A percentile compares a stretch with the other conserved stretches of the same genome.
Conservation (phyloP, 1,140 invertebrate genomes). For the Dicyema japonicum region DNA sequence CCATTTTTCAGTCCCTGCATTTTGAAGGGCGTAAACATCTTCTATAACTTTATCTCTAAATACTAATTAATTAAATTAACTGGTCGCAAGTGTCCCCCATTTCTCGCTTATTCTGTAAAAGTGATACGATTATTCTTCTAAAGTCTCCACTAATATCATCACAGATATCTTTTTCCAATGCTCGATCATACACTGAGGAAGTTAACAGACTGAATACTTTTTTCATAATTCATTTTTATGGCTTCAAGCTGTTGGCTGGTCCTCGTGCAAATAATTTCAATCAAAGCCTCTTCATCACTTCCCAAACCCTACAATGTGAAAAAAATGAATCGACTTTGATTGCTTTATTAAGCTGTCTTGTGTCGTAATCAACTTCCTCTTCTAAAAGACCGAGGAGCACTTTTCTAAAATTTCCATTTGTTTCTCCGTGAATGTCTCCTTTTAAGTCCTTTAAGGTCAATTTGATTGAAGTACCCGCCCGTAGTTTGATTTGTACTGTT, state of each 20-base stretch:
- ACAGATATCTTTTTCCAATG: slow-evolving; percentile 16
- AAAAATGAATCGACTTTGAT: too few species aligned
- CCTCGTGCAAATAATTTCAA: slow-evolving; percentile 23
- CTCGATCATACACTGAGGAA: slow-evolving; percentile 12
- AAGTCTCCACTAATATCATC: slow-evolving; percentile 20
- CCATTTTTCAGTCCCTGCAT: slow-evolving; percentile 21
- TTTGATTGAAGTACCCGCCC: too few species aligned
- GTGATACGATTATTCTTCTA: slow-evolving; percentile 14
- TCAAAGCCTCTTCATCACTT: slow-evolving; percentile 22
- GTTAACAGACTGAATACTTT: slow-evolving; percentile 9
- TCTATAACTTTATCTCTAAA: slow-evolving; percentile 3
- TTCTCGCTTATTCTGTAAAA: slow-evolving; percentile 8
- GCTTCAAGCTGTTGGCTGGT: slow-evolving; percentile 20
- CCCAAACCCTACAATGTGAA: slow-evolving; percentile 23
- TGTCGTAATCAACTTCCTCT: slow-evolving; percentile 19
- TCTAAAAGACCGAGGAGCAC: too few species aligned
- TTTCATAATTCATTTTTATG: slow-evolving; percentile 16
- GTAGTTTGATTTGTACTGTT: slow-evolving; percentile 60
- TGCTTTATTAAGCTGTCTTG: slow-evolving; percentile 12
- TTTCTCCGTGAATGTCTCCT: too few species aligned
- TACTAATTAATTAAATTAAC: too few species aligned
- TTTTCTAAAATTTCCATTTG: too few species aligned
- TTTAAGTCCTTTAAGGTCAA: slow-evolving; percentile 1
- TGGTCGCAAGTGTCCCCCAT: slow-evolving; percentile 7
- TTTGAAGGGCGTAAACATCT: slow-evolving; percentile 5